phyloP scores from a whole-genome alignment of 2,888 invertebrate species.

The Orchesellides sinensis region DNA sequence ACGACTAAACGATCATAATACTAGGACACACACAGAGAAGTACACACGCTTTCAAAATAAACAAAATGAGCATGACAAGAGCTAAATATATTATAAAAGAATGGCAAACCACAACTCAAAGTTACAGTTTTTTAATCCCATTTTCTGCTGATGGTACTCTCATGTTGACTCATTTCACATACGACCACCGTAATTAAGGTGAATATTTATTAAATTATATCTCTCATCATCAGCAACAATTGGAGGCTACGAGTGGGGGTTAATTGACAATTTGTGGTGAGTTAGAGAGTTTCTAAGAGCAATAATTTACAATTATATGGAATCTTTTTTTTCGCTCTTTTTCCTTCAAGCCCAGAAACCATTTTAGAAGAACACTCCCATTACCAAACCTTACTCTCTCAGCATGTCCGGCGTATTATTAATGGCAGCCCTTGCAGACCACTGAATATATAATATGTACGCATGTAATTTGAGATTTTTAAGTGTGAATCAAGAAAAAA shows the following conservation, averaged over 20 bases:
- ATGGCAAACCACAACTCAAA: slow-evolving; percentile 9
- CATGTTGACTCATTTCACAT: neutral
- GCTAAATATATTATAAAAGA: neutral
- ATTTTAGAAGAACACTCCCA: slow-evolving; percentile 35
- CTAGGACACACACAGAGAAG: slow-evolving; percentile 1
- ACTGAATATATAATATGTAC: neutral
- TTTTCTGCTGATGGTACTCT: neutral
- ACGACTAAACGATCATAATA: no score
- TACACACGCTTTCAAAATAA: neutral
- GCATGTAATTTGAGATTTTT: no score
- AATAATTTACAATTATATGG: slow-evolving; percentile 57
- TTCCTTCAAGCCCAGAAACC: slow-evolving; percentile 31
- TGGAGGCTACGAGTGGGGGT: slow-evolving; percentile 41
- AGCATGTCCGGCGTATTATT: neutral
- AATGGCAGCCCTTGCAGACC: neutral
- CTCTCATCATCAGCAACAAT: slow-evolving; percentile 14
- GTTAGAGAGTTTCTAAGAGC: slow-evolving; percentile 50
- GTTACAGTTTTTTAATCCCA: slow-evolving; percentile 1
- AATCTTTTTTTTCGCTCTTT: slow-evolving; percentile 26
- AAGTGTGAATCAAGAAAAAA: neutral
- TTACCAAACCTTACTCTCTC: neutral
- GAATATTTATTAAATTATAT: slow-evolving; percentile 38
- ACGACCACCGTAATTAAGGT: slow-evolving; percentile 33
- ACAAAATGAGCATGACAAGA: slow-evolving; percentile 3
- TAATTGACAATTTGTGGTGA: slow-evolving; percentile 60